Evolutionary conservation across 2,113 vertebrate species (phyloP), one percentile per base, ranked within the genome.

Genomic region (Sylvia atricapilla): DNA sequence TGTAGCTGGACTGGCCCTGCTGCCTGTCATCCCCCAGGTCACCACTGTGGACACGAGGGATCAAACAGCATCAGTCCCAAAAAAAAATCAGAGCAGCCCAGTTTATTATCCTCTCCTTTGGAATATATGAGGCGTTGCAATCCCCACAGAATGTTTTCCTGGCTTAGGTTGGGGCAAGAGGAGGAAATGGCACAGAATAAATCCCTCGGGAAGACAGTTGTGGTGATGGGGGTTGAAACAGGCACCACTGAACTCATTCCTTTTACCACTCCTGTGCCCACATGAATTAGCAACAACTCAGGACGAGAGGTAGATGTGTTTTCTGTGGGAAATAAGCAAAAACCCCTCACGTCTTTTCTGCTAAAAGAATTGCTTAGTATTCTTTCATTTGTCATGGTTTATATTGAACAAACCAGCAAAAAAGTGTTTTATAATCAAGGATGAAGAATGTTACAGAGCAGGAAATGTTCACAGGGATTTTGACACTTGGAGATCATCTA

Each of bases 21-120:
- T 72, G 59, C 86, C 28, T 39, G 35, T 89, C 55, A 17, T 95
- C 35, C 91, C 70, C 93, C 76, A 77, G 92, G 86, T 94, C 96
- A 78, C 89, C 7, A 31, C 78, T 62, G 68, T 43, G 50, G 91
- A 81, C 84, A 89, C 7, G 19, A 97, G 92, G 81, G 95, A 92
- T 95, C 91, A 69, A 90, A 83, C 60, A 82, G 88, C 77, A 90
- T 35, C 94, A 95, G 84, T 13, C 72, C 62, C 59, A 13, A 55
- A 97, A 49, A 49, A 98, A 97, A 82, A 95, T 97, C 93, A 97
- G 66, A 95, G 79, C 87, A n/a, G 31, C 50, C 20, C n/a, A 47
- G 66, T 90, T 94, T 68, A 77, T 89, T 92, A 78, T 95, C 83
- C 60, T 94, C 89, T 96, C 35, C 87, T 56, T 33, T 60, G 69